These are phyloP conservation scores for Ammodytes dubius DNA, from an alignment of 2,113 vertebrate species.

Conservation along the genomic window DNA sequence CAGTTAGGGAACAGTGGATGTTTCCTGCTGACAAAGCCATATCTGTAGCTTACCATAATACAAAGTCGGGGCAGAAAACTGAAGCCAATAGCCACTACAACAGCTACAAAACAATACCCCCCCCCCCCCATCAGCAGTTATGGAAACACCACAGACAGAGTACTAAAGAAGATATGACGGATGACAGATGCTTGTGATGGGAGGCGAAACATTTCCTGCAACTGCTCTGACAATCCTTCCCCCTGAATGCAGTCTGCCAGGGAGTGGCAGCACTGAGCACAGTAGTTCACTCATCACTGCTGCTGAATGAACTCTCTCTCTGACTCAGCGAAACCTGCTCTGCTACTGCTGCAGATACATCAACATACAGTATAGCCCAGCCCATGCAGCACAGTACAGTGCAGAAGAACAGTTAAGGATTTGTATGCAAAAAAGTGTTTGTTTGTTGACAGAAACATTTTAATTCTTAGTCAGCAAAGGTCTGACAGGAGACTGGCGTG, in stretches of 20 bases:
- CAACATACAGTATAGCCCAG: conserved; percentile 27
- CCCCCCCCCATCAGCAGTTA: conserved; percentile 55
- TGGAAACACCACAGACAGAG: conserved; percentile 53
- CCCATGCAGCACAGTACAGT: conserved; percentile 14
- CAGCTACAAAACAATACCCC: conserved; percentile 47
- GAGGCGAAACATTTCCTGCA: conserved; percentile 53
- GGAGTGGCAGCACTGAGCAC: conserved; percentile 76
- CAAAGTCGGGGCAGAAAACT: conserved; percentile 53
- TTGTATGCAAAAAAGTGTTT: not conserved
- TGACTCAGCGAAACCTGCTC: conserved; percentile 81
- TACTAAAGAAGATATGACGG: conserved; percentile 19
- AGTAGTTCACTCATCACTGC: conserved; percentile 59
- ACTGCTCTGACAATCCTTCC: conserved; percentile 17
- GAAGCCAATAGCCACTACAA: conserved; percentile 50
- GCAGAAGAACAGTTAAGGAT: not conserved
- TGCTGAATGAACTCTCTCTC: conserved; percentile 62
- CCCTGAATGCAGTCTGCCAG: conserved; percentile 65
- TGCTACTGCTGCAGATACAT: conserved; percentile 65
- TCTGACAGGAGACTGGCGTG: conserved; percentile 18
- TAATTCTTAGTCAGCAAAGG: conserved; percentile 1
- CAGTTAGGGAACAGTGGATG: conserved; percentile 68
- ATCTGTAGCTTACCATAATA: conserved; percentile 62
- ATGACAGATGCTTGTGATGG: conserved; percentile 49
- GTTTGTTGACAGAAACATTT: not conserved
- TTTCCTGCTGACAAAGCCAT: conserved; percentile 73